Conservation (phyloP, 1,140 invertebrate species). For the Papilio aristodemus region DNA sequence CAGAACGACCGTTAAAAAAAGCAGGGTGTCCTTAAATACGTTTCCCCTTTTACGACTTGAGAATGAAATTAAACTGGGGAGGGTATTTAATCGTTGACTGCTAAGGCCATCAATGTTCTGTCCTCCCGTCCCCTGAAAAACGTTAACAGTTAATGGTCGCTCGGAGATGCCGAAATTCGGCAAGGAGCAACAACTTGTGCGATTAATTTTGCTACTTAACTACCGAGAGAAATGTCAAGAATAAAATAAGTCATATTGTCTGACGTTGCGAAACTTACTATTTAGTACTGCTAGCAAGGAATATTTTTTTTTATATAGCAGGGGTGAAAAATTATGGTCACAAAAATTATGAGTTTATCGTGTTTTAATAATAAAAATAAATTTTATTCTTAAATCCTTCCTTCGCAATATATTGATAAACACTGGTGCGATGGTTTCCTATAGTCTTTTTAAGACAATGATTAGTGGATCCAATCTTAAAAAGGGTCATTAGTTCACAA, state of each 20-base stretch:
- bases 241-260: slow-evolving; percentile 2
- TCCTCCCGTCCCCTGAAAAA: slow-evolving; percentile 13
- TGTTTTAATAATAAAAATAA: too few species aligned
- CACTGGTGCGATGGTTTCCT: too few species aligned
- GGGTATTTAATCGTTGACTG: slow-evolving; percentile 22
- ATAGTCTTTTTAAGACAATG: too few species aligned
- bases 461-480: too few species aligned
- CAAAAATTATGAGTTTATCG: too few species aligned
- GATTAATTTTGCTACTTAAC: slow-evolving; percentile 24
- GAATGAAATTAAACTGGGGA: slow-evolving; percentile 28
- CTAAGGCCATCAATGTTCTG: slow-evolving; percentile 6
- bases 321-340: too few species aligned
- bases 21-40: slow-evolving; percentile 21
- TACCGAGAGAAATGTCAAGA: slow-evolving; percentile 13
- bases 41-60: slow-evolving; percentile 15
- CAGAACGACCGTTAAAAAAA: slow-evolving; percentile 17
- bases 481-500: too few species aligned
- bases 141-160: slow-evolving; percentile 17
- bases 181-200: slow-evolving; percentile 23
- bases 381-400: too few species aligned
- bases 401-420: too few species aligned
- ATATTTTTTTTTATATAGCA: too few species aligned
- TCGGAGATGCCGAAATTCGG: not conserved
- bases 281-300: not conserved
- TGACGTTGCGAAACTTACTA: slow-evolving; percentile 1